Evolutionary conservation across 2,888 invertebrate genomes (phyloP), one percentile per base, ranked within the genome.

Genomic region (Xestia ashworthii): DNA sequence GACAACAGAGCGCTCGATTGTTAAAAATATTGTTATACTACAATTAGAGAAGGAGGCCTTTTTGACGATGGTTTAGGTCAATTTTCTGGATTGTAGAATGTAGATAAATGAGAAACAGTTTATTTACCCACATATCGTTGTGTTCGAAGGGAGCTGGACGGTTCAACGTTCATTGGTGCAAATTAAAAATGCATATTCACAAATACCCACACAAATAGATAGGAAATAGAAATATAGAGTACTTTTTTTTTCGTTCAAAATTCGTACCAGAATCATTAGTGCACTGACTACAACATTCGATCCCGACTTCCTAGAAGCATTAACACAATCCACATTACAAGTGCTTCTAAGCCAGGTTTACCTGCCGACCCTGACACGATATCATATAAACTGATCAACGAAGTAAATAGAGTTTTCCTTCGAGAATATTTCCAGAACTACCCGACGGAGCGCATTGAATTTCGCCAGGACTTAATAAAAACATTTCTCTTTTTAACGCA

Each of bases 381-480:
- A 80, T 38, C 22, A 80, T 14, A 44, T 38, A n/a, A 65, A 14
- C 25, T 74, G 53, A 46, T n/a, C 60, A 38, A 62, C 41, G 16
- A 32, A 67, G 46, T 74, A n/a, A 76, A 69, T 53, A 46, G 4
- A 65, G 53, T 32, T 53, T 55, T 66, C 38, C 50, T 44, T 53
- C 5, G 14, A 66, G 46, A 53, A 53, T 53, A 76, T 55, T 66
- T n/a, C 60, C 66, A 76, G 83, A 11, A 19, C 41, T 16, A 55
- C 41, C 41, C n/a, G 19, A n/a, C 46, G 19, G n/a, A 71, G 66
- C 48, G 50, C 70, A 50, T 73, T 80, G 78, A 80, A 80, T 82
- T 76, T 80, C 32, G 12, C 32, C n/a, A 22, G 70, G 70, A 80
- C 83, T 80, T 80, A 80, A 80, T 80, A 83, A 80, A 80, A 80